Percentiles rank a stretch among this genome's conserved stretches.
Conservation (phyloP, 1,140 invertebrate species). For the Drosophila grimshawi region DNA sequence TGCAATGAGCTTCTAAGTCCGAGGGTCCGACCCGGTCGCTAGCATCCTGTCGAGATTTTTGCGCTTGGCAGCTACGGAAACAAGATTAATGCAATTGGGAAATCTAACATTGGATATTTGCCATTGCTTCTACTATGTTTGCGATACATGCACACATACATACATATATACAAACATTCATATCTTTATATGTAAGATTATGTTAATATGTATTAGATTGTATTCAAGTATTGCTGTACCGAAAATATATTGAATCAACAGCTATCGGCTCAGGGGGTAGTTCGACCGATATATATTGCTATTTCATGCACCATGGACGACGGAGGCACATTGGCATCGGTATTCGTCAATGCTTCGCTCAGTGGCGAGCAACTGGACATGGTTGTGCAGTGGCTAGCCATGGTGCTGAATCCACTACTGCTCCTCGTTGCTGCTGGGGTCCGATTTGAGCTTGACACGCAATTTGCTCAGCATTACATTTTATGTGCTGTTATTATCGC, state of each 20-base stretch:
- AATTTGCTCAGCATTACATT: constrained; percentile 57
- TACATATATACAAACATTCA: constrained; percentile 16
- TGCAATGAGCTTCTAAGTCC: constrained; percentile 18
- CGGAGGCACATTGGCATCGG: constrained; percentile 19
- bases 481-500: constrained; percentile 50
- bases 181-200: not conserved
- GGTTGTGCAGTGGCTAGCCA: constrained; percentile 37
- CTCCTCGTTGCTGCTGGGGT: constrained; percentile 34
- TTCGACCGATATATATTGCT: too few species aligned
- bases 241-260: constrained; percentile 34
- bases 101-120: constrained; percentile 49
- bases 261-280: too few species aligned
- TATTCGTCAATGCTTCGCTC: constrained; percentile 21
- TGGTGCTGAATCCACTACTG: constrained; percentile 46
- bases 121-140: constrained; percentile 29
- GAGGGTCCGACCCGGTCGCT: not conserved
- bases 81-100: constrained; percentile 77
- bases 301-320: constrained; percentile 42
- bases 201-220: constrained; percentile 45
- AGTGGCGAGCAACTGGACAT: constrained; percentile 40
- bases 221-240: constrained; percentile 31
- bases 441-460: constrained; percentile 51
- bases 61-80: constrained; percentile 42
- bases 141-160: constrained; percentile 25
- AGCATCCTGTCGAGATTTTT: constrained; percentile 14